Conservation (phyloP, 2,113 vertebrate species). For the Excalfactoria chinensis region DNA sequence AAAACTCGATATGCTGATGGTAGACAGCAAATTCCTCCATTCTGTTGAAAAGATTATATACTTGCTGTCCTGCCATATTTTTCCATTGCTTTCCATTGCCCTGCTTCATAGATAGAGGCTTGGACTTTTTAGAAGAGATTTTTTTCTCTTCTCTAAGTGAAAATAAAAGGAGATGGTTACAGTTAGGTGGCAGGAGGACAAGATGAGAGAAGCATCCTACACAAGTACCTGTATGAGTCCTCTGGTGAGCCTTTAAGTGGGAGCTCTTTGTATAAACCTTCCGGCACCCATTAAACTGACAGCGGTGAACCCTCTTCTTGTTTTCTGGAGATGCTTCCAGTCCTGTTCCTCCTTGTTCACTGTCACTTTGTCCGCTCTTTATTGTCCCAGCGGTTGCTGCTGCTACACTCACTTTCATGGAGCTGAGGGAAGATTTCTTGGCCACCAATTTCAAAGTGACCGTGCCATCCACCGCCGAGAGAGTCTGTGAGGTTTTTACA, state of each 20-base stretch:
- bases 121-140: neutral
- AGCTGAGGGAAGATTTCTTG: conserved; percentile 91
- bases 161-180: conserved; percentile 46
- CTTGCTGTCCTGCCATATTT: neutral
- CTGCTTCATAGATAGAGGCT: conserved; percentile 8
- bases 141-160: conserved; percentile 11
- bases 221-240: conserved; percentile 96
- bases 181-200: neutral
- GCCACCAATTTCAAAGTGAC: conserved; percentile 94
- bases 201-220: conserved; percentile 68
- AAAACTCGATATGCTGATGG: neutral
- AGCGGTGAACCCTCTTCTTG: conserved; percentile 98
- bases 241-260: conserved; percentile 98
- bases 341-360: conserved; percentile 82
- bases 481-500: conserved; percentile 90
- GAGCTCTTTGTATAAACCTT: conserved; percentile 99
- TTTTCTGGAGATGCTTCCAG: conserved; percentile 90
- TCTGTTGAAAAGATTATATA: neutral
- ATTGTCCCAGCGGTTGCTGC: conserved; percentile 79
- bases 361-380: conserved; percentile 85
- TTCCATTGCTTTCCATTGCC: conserved; percentile 8
- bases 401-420: conserved; percentile 86
- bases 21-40: neutral
- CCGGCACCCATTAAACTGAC: conserved; percentile 98
- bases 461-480: conserved; percentile 90